Conservation (phyloP, 2,888 invertebrate genomes). For the Eristalis intricaria region DNA sequence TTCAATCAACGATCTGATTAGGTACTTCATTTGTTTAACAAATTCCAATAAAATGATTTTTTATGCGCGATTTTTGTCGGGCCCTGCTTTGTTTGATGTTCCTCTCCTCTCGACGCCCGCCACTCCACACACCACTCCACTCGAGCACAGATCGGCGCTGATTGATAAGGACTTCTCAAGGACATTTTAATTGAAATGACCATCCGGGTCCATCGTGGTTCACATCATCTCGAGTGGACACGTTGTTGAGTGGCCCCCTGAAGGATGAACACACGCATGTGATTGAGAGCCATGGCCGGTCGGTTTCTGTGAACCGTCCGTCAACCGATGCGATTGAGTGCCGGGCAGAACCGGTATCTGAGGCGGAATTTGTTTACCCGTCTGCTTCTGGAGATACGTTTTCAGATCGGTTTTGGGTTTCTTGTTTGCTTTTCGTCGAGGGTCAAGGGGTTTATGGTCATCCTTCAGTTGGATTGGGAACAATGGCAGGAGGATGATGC, state of each 20-base stretch:
- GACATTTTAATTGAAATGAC: conserved; percentile 35
- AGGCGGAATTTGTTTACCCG: conserved; percentile 21
- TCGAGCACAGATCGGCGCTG: conserved; percentile 27
- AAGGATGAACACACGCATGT: background rate
- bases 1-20: conserved; percentile 64
- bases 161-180: conserved; percentile 61
- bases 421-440: conserved; percentile 6
- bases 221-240: background rate
- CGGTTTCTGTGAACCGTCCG: conserved; percentile 12
- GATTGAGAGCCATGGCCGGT: conserved; percentile 13
- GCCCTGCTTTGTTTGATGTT: background rate
- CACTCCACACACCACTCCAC: background rate
- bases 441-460: background rate
- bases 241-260: conserved; percentile 3
- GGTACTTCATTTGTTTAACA: conserved; percentile 39
- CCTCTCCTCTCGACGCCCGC: background rate
- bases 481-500: background rate
- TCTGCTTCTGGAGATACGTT: conserved; percentile 49
- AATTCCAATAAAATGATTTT: conserved; percentile 3
- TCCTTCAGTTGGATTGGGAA: background rate
- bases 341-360: conserved; percentile 23
- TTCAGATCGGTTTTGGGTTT: conserved; percentile 28
- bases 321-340: background rate
- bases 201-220: background rate
- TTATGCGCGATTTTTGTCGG: background rate